These are phyloP conservation scores for Cynodonichthys magdalenae DNA, from an alignment of 2,797 vertebrate species.

Conservation along the genomic window DNA sequence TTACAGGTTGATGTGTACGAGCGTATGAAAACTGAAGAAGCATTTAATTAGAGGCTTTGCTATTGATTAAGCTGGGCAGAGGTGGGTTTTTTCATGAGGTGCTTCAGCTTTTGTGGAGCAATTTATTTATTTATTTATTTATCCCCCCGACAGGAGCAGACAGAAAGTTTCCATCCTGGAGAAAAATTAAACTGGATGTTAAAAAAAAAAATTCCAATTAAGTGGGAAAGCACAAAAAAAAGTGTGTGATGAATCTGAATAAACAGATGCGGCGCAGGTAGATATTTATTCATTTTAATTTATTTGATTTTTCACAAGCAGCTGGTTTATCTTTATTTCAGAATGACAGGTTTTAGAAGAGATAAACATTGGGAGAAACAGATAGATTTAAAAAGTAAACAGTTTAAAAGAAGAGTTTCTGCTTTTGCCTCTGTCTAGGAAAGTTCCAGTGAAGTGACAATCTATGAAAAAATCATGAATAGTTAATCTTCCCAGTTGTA, in stretches of 20 bases:
- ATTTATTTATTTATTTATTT: constrained; percentile 57
- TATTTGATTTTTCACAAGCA: constrained; percentile 22
- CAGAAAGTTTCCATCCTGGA: constrained; percentile 47
- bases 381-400: constrained; percentile 7
- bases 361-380: constrained; percentile 10
- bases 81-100: constrained; percentile 62
- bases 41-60: constrained; percentile 68
- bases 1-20: constrained; percentile 52
- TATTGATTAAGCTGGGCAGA: constrained; percentile 67
- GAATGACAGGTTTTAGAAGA: constrained; percentile 12
- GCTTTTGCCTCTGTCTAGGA: not conserved
- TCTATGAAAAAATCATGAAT: too few species aligned
- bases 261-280: too few species aligned
- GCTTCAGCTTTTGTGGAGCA: constrained; percentile 49
- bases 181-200: constrained; percentile 46
- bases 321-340: constrained; percentile 13
- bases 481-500: too few species aligned
- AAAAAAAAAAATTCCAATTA: constrained; percentile 47
- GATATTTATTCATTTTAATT: constrained; percentile 15
- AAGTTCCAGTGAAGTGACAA: not conserved
- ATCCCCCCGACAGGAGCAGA: constrained; percentile 33
- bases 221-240: constrained; percentile 18
- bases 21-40: constrained; percentile 56
- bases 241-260: constrained; percentile 1
- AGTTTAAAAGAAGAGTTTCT: not conserved